phyloP scores from a whole-genome alignment of 2,888 invertebrate species.

The Yponomeuta cagnagella region DNA sequence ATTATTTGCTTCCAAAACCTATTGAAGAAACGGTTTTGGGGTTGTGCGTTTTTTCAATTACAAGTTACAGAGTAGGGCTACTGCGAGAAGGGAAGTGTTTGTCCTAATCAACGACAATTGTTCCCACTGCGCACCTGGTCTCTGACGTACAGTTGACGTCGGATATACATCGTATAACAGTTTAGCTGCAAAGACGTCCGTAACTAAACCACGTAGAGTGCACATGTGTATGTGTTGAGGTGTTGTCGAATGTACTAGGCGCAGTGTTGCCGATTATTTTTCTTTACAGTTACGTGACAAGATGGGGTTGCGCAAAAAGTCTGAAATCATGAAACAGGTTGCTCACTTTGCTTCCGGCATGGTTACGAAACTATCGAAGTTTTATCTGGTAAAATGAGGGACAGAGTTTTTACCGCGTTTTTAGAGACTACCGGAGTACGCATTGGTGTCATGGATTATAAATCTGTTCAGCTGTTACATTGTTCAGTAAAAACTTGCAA shows the following conservation, averaged over 20 bases:
- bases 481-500: too few species aligned
- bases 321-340: neutral
- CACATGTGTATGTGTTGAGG: too few species aligned
- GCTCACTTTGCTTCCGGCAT: neutral
- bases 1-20: too few species aligned
- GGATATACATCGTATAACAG: too few species aligned
- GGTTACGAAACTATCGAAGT: neutral
- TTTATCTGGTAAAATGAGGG: neutral
- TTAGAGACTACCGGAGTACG: too few species aligned
- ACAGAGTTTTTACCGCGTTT: too few species aligned
- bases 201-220: too few species aligned
- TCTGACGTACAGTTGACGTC: slow-evolving; percentile 16
- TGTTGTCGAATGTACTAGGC: neutral
- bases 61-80: neutral
- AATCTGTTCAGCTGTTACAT: too few species aligned
- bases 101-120: slow-evolving; percentile 42
- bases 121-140: slow-evolving; percentile 38
- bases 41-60: neutral
- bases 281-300: neutral
- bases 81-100: slow-evolving; percentile 26
- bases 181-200: too few species aligned
- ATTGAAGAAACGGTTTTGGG: too few species aligned
- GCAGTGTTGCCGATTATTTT: slow-evolving; percentile 8
- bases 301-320: neutral
- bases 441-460: too few species aligned